Percentiles rank a stretch among this genome's conserved stretches.
Evolutionary conservation across 2,888 invertebrate genomes (phyloP).

Genomic region (Rhorus exstirpatorius): DNA sequence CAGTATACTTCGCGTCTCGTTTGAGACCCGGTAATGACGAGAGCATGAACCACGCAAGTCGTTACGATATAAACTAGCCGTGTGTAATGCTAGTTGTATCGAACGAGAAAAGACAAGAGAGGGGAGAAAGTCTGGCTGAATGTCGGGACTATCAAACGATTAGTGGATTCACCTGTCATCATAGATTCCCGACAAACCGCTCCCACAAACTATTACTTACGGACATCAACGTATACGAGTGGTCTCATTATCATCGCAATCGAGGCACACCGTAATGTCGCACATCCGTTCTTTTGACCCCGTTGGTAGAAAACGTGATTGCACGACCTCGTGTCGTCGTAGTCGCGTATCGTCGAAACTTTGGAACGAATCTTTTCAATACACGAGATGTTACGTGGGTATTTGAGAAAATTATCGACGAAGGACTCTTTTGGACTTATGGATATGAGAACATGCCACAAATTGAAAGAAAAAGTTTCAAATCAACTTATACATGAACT

Average conservation of each 20-base stretch:
- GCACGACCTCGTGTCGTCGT: conserved; percentile 32
- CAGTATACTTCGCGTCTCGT: conserved; percentile 26
- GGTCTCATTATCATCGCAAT: conserved; percentile 81
- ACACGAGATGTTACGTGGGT: conserved; percentile 1
- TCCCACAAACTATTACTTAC: conserved; percentile 73
- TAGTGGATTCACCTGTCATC: conserved; percentile 84
- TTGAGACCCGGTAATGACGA: conserved; percentile 47
- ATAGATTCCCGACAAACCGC: conserved; percentile 80
- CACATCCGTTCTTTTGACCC: conserved; percentile 75
- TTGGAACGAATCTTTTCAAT: conserved; percentile 18
- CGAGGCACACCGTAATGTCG: conserved; percentile 79
- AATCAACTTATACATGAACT: too few species aligned
- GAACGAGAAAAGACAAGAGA: conserved; percentile 16
- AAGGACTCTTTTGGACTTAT: neutral
- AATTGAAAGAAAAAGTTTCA: too few species aligned
- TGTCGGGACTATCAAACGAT: conserved; percentile 79
- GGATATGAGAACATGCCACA: too few species aligned
- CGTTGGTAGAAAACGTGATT: conserved; percentile 22
- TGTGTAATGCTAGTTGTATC: conserved; percentile 42
- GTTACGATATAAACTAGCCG: conserved; percentile 41
- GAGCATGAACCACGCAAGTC: conserved; percentile 51
- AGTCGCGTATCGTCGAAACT: conserved; percentile 3
- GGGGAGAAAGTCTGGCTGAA: conserved; percentile 16
- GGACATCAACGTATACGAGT: conserved; percentile 48
- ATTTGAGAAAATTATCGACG: conserved; percentile 34